Evolutionary conservation across 2,113 vertebrate species (phyloP).

Genomic region (Apaloderma vittatum): DNA sequence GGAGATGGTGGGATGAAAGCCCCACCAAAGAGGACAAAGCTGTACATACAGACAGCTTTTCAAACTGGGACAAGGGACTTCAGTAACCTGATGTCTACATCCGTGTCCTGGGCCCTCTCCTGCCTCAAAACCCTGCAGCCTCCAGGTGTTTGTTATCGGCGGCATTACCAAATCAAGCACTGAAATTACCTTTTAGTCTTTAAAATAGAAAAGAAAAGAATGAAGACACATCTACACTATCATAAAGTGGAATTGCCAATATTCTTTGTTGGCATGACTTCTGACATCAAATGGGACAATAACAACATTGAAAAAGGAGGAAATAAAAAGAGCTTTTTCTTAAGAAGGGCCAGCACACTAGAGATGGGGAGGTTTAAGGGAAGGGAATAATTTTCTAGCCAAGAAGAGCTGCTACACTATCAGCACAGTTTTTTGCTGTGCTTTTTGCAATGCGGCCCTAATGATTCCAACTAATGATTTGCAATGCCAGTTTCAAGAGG

Average conservation of each 20-base stretch:
- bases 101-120: background rate
- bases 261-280: background rate
- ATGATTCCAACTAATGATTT: background rate
- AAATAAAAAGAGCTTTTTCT: background rate
- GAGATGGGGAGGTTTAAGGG: background rate
- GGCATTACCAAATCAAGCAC: background rate
- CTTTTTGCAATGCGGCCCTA: background rate
- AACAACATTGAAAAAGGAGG: background rate
- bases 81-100: rapidly evolving
- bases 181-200: background rate
- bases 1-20: background rate
- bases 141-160: background rate
- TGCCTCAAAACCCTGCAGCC: background rate
- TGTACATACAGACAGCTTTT: background rate
- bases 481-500: background rate
- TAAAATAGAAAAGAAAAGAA: background rate
- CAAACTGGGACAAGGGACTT: background rate
- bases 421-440: background rate
- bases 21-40: background rate
- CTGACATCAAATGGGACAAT: background rate
- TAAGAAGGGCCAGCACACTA: background rate
- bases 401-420: background rate
- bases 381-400: background rate
- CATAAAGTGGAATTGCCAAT: background rate
- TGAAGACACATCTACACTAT: background rate